Base-by-base conservation (phyloP, 2,113 vertebrate species). In the Ondatra zibethicus region DNA sequence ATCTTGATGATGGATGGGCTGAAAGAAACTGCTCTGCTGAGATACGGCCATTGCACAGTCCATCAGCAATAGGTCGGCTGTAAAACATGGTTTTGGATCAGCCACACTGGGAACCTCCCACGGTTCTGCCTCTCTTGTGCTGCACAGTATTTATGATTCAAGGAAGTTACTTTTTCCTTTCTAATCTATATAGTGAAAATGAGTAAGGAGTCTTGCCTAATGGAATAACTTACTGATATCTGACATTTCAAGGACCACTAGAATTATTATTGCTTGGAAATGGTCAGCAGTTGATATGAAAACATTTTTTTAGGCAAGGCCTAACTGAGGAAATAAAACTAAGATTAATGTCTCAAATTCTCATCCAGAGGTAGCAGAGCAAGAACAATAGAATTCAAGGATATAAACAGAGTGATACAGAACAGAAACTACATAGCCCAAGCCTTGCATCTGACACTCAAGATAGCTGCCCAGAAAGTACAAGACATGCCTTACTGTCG, bases 281-380 rank as follows among this genome's bases (percentile, higher is more conserved):
- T 87, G 42, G 63, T 68, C 84, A 87, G 63, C 50, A 92, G 1
- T 50, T 95, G 76, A 23, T 75, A 1, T 52, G 50, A 86, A 95
- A 78, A 89, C n/a, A 68, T 42, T 95, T 93, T 88, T 95, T 70
- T 84, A 92, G 36, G 39, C 73, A 85, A 82, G 50, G 2, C 7
- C 45, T 36, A 68, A 65, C 45, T 86, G 10, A 21, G 39, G 25
- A 92, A 96, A 85, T 14, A 66, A 85, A 88, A 76, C 27, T 4
- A 47, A 76, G 58, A 76, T 50, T 47, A 55, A 27, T 12, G 17
- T 89, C 42, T 91, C 66, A 75, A 93, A 55, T 42, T 50, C 65
- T 77, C 70, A 3, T 63, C 76, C 52, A 88, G 33, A 73, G 63
- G 47, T 73, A 7, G 2, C 52, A 42, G 33, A 52, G 17, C 10